These are phyloP conservation scores for Cotesia glomerata DNA, from an alignment of 1,140 invertebrate genomes.

Conservation along the genomic window DNA sequence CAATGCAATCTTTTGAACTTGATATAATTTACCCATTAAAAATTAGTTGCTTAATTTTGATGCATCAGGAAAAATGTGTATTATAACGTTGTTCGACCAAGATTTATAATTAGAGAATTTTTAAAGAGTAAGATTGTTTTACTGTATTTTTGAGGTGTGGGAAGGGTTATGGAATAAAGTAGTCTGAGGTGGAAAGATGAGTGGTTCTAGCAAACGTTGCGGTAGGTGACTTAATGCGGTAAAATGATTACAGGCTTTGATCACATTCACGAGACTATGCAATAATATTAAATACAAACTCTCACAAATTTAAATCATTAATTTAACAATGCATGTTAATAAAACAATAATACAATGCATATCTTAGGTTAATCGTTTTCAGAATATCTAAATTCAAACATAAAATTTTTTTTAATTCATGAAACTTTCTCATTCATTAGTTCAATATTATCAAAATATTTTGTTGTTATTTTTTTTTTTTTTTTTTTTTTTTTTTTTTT, in stretches of 20 bases:
- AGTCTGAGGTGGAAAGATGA: slow-evolving; percentile 15
- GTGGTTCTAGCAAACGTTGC: slow-evolving; percentile 42
- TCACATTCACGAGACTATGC: slow-evolving; percentile 51
- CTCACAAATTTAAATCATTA: slow-evolving; percentile 30
- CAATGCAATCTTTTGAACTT: too few relatives aligned
- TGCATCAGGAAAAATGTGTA: too few relatives aligned
- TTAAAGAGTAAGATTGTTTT: not conserved
- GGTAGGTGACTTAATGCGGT: slow-evolving; percentile 58
- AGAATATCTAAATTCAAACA: too few relatives aligned
- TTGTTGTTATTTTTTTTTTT: too few relatives aligned
- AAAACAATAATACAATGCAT: too few relatives aligned
- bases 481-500: too few relatives aligned
- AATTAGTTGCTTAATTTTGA: too few relatives aligned
- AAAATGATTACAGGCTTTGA: slow-evolving; percentile 58
- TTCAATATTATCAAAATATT: too few relatives aligned
- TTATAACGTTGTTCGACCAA: not conserved
- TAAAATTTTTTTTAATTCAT: too few relatives aligned
- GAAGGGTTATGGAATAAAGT: slow-evolving; percentile 29
- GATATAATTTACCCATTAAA: too few relatives aligned
- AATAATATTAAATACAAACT: slow-evolving; percentile 57
- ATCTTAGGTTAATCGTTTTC: too few relatives aligned
- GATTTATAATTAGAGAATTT: not conserved
- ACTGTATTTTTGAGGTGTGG: not conserved
- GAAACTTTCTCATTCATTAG: too few relatives aligned
- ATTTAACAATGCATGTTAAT: not conserved